Evolutionary conservation across 2,113 vertebrate genomes (phyloP), one percentile per base, ranked within the genome.

Genomic region (Helogale parvula): DNA sequence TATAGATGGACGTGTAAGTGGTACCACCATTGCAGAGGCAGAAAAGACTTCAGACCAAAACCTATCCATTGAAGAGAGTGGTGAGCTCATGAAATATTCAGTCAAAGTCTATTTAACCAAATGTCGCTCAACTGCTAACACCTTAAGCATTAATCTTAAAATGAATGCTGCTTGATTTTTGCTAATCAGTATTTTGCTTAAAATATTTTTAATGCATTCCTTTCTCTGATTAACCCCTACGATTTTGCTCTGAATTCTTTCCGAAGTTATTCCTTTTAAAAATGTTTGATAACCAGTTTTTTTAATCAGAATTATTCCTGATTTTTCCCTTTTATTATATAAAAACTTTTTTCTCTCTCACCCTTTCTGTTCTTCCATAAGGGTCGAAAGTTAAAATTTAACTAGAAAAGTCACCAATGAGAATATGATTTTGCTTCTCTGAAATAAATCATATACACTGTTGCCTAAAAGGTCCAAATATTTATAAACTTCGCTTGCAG

Each of bases 61-160:
- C 98, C 97, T 97, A 98, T 97, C 98, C 98, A 97, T 98, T 98
- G 98, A 98, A 98, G 98, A 99, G 98, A 98, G 99, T 98, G 99
- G 99, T 99, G 99, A 99, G 99, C 99, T 98, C 98, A 95, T 7
- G 2, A 97, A 97, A 96, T 83, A 0, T 88, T 97, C 97, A 97
- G 96, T 94, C 85, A 97, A 96, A 93, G 93, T 96, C 76, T 33
- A 0, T 83, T 97, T 98, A 98, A 98, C 98, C 93, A 97, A 97
- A 45, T 95, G 94, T 98, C 29, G 98, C 99, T 98, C 98, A 96
- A 74, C 88, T 45, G 97, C 99, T 99, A 99, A 99, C 97, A 98
- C 84, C 97, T 97, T 98, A 88, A 97, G 97, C 95, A 80, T 98
- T 99, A 98, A 99, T 98, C 98, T 98, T 97, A 33, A 97, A 97